Evolutionary conservation across 2,888 invertebrate genomes (phyloP).

Genomic region (Adineta ricciae): DNA sequence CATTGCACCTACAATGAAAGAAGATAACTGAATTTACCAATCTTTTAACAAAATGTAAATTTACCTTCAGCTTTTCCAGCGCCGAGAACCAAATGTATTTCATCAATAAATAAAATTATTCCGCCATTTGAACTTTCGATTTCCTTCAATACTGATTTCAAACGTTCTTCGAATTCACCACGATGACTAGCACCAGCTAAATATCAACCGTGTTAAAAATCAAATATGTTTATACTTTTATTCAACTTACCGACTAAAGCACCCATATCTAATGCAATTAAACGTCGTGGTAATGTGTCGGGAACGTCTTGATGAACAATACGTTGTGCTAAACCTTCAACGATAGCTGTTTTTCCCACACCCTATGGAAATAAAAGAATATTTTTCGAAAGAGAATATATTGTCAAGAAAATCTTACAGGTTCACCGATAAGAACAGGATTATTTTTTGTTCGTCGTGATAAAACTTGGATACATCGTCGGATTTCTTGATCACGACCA

Average conservation of each 20-base stretch:
- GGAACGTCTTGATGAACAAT: slow-evolving; percentile 21
- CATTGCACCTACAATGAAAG: slow-evolving; percentile 35
- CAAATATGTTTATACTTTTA: not conserved
- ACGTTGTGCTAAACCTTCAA: slow-evolving; percentile 35
- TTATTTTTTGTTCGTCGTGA: slow-evolving; percentile 37
- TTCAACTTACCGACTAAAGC: not conserved
- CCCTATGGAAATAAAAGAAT: slow-evolving; percentile 26
- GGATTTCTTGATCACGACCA: slow-evolving; percentile 37
- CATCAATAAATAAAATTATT: slow-evolving; percentile 40
- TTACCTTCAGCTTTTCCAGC: slow-evolving; percentile 36
- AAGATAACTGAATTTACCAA: too few species aligned
- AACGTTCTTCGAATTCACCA: slow-evolving; percentile 39
- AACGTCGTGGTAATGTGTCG: slow-evolving; percentile 10
- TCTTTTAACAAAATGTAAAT: too few species aligned
- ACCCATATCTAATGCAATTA: slow-evolving; percentile 14
- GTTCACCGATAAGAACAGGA: slow-evolving; percentile 37
- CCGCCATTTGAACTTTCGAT: slow-evolving; percentile 27
- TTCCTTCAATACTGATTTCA: slow-evolving; percentile 37
- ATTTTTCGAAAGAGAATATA: not conserved
- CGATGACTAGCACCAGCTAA: slow-evolving; percentile 37
- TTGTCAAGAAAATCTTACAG: not conserved
- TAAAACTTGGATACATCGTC: slow-evolving; percentile 35
- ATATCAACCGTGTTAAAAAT: not conserved
- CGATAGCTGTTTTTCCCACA: slow-evolving; percentile 39
- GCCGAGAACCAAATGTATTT: slow-evolving; percentile 39